Evolutionary conservation across 2,113 vertebrate genomes (phyloP).

Genomic region (Parus major): DNA sequence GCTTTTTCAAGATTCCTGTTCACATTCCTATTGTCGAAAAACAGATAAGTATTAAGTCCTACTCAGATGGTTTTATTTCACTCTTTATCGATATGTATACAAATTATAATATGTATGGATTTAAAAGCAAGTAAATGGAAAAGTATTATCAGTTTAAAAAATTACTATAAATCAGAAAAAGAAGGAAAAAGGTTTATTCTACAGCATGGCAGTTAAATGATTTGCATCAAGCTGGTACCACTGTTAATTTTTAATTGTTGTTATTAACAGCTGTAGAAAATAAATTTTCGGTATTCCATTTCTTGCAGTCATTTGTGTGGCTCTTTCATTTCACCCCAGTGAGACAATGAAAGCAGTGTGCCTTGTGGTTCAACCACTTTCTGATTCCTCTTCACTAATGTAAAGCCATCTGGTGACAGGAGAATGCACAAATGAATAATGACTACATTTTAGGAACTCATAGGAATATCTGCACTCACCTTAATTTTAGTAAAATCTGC

Average conservation of each 20-base stretch:
- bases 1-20: neutral
- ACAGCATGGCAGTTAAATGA: neutral
- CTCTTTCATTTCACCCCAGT: neutral
- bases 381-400: neutral
- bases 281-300: neutral
- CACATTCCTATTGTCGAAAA: neutral
- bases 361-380: neutral
- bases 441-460: neutral
- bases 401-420: neutral
- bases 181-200: neutral
- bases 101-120: neutral
- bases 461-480: neutral
- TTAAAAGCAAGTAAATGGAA: neutral
- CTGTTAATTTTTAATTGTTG: neutral
- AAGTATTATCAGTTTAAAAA: neutral
- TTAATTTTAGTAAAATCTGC: neutral
- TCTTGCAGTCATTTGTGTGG: neutral
- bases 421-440: neutral
- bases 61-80: conserved; percentile 26
- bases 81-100: neutral
- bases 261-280: conserved; percentile 4
- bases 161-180: neutral
- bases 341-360: neutral
- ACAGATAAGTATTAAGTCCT: neutral
- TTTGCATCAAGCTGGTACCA: neutral